Evolutionary conservation across 1,140 invertebrate species (phyloP).

Genomic region (Drosophila setifemur): DNA sequence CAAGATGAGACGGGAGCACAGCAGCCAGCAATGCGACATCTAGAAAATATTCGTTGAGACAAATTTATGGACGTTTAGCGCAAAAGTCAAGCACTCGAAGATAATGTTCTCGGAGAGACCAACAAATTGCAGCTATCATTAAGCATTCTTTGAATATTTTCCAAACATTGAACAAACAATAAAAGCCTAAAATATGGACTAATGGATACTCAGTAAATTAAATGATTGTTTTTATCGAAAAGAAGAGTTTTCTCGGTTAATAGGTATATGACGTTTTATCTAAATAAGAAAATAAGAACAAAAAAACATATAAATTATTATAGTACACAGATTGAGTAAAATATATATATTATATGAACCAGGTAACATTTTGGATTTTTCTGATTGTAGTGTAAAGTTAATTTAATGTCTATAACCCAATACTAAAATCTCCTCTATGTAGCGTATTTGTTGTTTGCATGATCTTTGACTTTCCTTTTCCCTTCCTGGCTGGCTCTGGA

Average conservation of each 20-base stretch:
- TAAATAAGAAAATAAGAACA: no score
- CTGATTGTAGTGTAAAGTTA: no score
- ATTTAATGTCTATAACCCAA: not conserved
- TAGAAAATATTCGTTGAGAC: slow-evolving; percentile 64
- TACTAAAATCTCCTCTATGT: not conserved
- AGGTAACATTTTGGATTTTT: no score
- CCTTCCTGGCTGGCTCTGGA: slow-evolving; percentile 42
- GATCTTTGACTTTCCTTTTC: slow-evolving; percentile 50
- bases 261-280: no score
- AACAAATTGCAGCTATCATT: slow-evolving; percentile 77
- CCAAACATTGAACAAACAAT: not conserved
- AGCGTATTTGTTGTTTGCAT: slow-evolving; percentile 60
- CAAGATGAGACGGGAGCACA: not conserved
- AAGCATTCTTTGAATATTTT: slow-evolving; percentile 59
- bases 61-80: slow-evolving; percentile 79
- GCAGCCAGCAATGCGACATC: slow-evolving; percentile 28
- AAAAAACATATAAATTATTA: no score
- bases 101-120: slow-evolving; percentile 67
- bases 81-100: slow-evolving; percentile 77
- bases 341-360: no score
- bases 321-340: no score
- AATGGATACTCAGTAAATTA: not conserved
- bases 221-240: no score
- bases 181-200: not conserved
- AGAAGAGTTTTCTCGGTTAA: no score